Base-by-base conservation (phyloP, 1,140 invertebrate species). In the Drosophila pectinifera region DNA sequence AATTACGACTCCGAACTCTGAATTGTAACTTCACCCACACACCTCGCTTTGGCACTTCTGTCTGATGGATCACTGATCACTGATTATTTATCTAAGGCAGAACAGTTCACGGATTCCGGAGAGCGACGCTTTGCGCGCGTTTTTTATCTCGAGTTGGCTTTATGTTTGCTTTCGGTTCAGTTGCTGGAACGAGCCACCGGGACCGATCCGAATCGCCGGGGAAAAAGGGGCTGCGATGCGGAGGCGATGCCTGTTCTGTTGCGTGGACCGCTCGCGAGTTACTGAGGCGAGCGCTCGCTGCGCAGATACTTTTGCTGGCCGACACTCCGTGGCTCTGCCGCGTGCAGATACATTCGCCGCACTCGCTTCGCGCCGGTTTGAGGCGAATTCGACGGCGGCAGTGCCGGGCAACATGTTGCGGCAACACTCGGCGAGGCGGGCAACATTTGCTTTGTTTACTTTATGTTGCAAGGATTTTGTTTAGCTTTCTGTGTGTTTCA, bases 261-360 rank as follows among this genome's bases (percentile, higher is more conserved):
- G 73, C 56, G 73, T 69, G 79, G 73, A 63, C 55, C 77, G 81
- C 67, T 85, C 81, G 81, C 82, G 81, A 80, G 77, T 85, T 85
- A 80, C 81, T 85, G 81, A 85, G 73, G 64, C 64, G 39, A 22
- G 36, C 75, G 70, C 81, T 80, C 77, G 73, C 49, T 78, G 81
- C 81, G 81, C 81, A 85, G 81, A 85, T 85, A 85, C 81, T 85
- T 85, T 85, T 85, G 63, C 68, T 78, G 75, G 58, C 41, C 61
- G 51, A 38, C 26, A 56, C 58, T 39, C 53, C 34, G 61, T n/a
- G n/a, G n/a, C n/a, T n/a, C n/a, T n/a, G n/a, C n/a, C n/a, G n/a
- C 61, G 49, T 39, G 61, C 34, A 49, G 68, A 57, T 70, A 68
- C 43, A 41, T 55, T 61, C 49, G 58, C 58, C 34, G 58, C 24